Conservation (phyloP, 2,113 vertebrate genomes). For the Narcine bancroftii region DNA sequence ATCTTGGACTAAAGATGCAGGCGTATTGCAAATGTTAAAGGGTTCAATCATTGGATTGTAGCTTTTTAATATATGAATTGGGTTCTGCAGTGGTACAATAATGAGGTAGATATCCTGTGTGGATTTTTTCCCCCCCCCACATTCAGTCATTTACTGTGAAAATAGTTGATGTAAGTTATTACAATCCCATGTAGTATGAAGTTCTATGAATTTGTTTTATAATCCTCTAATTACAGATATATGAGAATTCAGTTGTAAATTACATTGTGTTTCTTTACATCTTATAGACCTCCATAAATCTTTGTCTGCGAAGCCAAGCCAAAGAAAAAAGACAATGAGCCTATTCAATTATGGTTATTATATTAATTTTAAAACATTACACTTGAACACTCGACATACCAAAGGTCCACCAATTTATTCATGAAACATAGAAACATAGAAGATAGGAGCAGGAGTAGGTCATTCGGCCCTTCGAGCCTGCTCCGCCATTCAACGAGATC, state of each 20-base stretch:
- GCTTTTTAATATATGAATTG: neutral
- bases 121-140: no score
- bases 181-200: neutral
- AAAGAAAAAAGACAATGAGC: no score
- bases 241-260: neutral
- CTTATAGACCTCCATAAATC: no score
- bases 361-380: slow-evolving; percentile 4
- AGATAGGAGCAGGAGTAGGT: no score
- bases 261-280: no score
- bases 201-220: neutral
- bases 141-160: no score
- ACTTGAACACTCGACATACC: neutral
- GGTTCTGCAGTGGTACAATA: neutral
- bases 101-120: no score
- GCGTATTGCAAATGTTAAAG: no score
- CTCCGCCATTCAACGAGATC: no score
- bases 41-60: neutral
- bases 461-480: no score
- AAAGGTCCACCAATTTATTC: neutral
- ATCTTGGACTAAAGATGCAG: neutral
- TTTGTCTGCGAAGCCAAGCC: no score
- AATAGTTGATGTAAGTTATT: neutral
- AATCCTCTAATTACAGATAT: neutral
- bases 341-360: neutral
- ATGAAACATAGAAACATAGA: no score